Evolutionary conservation across 2,113 vertebrate genomes (phyloP).

Genomic region (Leptobrachium ailaonicum): DNA sequence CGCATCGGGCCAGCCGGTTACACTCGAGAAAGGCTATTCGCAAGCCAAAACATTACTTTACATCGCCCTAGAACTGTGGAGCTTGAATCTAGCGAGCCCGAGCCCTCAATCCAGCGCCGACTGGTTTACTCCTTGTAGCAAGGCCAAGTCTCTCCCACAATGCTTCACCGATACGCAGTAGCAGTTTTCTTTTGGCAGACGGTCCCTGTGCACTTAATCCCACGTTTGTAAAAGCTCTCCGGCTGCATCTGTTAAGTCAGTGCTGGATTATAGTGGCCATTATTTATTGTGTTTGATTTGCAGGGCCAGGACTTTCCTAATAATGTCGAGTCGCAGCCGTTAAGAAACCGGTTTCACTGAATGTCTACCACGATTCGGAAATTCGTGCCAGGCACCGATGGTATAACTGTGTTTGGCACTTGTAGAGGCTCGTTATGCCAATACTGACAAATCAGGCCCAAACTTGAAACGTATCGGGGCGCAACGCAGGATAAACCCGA

Average conservation of each 20-base stretch:
- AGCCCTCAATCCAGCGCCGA: no score
- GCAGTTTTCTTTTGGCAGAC: not conserved
- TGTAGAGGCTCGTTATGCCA: not conserved
- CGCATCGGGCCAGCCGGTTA: no score
- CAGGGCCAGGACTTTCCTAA: not conserved
- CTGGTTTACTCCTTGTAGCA: no score
- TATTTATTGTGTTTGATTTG: not conserved
- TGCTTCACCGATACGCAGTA: not conserved
- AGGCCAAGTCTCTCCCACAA: no score
- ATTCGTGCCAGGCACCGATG: not conserved
- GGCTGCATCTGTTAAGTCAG: not conserved
- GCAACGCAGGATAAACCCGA: no score
- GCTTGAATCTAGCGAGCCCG: no score
- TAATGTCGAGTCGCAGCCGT: no score
- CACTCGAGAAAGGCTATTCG: no score
- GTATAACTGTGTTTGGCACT: not conserved
- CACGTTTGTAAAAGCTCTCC: not conserved
- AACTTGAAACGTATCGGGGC: not conserved
- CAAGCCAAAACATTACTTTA: no score
- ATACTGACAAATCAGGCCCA: not conserved
- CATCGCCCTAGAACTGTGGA: no score
- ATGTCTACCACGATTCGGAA: not conserved
- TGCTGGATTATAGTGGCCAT: not conserved
- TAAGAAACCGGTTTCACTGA: not conserved
- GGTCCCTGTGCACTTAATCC: not conserved